These are phyloP conservation scores for Prunella himalayana DNA, from an alignment of 2,113 vertebrate species.

Conservation along the genomic window DNA sequence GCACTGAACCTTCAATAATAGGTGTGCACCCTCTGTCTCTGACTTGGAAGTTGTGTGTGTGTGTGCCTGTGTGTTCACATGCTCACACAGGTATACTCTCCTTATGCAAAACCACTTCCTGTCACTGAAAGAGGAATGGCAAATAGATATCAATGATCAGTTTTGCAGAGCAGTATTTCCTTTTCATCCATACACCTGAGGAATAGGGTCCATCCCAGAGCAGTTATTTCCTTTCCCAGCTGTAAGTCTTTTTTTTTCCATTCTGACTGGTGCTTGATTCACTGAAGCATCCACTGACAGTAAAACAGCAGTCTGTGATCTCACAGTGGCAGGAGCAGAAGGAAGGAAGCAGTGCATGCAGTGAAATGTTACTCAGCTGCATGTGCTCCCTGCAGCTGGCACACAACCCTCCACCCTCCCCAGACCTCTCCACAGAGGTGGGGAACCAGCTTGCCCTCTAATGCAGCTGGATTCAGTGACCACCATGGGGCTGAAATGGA, in stretches of 20 bases:
- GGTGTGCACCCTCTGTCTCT: not conserved
- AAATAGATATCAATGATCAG: not conserved
- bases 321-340: not conserved
- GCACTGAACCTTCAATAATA: not conserved
- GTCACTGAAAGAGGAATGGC: not conserved
- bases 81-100: not conserved
- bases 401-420: not conserved
- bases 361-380: not conserved
- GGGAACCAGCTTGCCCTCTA: not conserved
- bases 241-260: not conserved
- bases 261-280: not conserved
- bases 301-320: not conserved
- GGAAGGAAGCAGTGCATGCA: not conserved
- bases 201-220: not conserved
- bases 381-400: not conserved
- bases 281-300: not conserved
- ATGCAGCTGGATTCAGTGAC: not conserved
- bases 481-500: rapidly evolving
- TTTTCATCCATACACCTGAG: not conserved
- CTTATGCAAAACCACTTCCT: not conserved
- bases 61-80: not conserved
- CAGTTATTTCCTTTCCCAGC: not conserved
- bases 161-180: not conserved
- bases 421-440: not conserved
- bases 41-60: not conserved